Base-by-base conservation (phyloP, 2,888 invertebrate genomes). In the Netelia virgata region DNA sequence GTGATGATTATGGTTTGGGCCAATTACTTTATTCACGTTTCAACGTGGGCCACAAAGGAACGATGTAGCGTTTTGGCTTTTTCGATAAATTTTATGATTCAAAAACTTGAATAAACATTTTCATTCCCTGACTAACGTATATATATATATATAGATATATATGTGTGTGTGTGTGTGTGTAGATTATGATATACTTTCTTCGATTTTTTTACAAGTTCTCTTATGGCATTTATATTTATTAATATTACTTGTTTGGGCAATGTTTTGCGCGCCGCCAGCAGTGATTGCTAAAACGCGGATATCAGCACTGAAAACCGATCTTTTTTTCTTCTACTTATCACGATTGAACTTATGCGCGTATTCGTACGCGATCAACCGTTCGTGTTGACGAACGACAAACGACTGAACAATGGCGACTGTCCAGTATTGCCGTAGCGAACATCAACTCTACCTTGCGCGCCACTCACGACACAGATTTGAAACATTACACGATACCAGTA, bases 31-130 rank as follows among this genome's bases (percentile, higher is more conserved):
- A 69, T 68, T 68, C 36, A 43, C 41, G 11, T 61, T 57, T 81
- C 18, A 18, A 80, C 50, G 57, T 59, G 66, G 47, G 57, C 61
- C 28, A 76, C 73, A 43, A 55, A 74, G 61, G 64, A 78, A 74
- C 64, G 75, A 85, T 68, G 57, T 20, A 66, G 74, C 55, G 50
- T 50, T 28, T 75, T 64, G 47, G 20, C 47, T 55, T 36, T 78
- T 90, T 87, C 82, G 89, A 91, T 90, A 89, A 89, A 90, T 90
- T 89, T 90, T 90, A 91, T 90, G 87, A 90, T 91, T 91, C 88
- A 89, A 91, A 92, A 91, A 91, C 90, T 90, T 88, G 90, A 92
- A 92, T 92, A 92, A 92, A 92, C 90, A 91, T 92, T 89, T 91
- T 84, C 90, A 91, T 89, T 88, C 84, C 88, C 89, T 91, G 91